Conservation (phyloP, 2,113 vertebrate genomes). For the Amblyornis subalaris region DNA sequence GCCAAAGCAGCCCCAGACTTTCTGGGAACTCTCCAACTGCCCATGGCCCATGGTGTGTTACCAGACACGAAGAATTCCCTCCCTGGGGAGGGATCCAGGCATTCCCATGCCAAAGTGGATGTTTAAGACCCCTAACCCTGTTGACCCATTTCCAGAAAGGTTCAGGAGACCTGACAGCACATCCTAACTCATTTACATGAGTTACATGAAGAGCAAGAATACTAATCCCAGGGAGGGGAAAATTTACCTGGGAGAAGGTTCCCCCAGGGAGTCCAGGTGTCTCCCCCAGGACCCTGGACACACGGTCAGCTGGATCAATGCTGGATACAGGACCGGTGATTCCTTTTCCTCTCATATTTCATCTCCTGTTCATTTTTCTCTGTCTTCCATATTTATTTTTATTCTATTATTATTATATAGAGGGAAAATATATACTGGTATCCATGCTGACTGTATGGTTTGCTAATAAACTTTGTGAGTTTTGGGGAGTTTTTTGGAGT, state of each 20-base stretch:
- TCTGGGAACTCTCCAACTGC: too few species aligned
- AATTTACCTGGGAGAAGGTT: not conserved
- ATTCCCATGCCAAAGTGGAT: not conserved
- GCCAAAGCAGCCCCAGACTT: not conserved
- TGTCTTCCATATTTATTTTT: not conserved
- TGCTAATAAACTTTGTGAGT: not conserved
- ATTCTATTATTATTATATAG: not conserved
- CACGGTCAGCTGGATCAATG: not conserved
- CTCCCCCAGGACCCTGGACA: not conserved
- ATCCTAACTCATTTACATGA: not conserved
- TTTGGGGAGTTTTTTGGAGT: not conserved
- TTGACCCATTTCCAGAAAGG: not conserved
- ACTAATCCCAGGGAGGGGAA: not conserved
- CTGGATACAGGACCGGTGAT: not conserved
- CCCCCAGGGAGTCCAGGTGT: not conserved
- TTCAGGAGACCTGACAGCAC: not conserved
- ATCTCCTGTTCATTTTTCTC: not conserved
- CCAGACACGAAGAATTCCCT: not conserved
- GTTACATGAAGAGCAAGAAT: not conserved
- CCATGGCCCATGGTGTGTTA: fast-evolving
- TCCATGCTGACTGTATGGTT: not conserved
- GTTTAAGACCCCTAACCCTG: not conserved
- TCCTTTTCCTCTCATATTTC: not conserved
- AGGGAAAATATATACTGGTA: fast-evolving
- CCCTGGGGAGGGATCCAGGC: not conserved